Evolutionary conservation across 2,797 vertebrate genomes (phyloP).

Genomic region (Oreochromis mossambicus): DNA sequence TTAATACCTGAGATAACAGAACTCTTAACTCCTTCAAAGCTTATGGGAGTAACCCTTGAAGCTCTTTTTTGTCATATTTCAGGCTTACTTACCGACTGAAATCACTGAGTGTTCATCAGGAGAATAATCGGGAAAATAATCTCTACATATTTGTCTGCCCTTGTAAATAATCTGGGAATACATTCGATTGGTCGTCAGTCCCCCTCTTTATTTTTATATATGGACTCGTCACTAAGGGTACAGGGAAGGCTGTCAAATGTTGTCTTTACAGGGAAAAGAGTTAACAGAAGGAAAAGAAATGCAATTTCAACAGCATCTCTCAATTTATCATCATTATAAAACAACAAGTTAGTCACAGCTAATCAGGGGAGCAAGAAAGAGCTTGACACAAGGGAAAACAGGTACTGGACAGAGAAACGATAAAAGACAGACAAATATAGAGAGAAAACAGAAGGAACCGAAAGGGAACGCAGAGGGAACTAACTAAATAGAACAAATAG

Average conservation of each 20-base stretch:
- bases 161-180: background rate
- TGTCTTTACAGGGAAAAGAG: background rate
- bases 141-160: background rate
- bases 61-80: background rate
- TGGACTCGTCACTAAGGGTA: background rate
- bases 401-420: background rate
- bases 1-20: fast-evolving
- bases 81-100: background rate
- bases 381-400: background rate
- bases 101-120: background rate
- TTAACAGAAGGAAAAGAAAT: background rate
- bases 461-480: fast-evolving
- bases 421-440: background rate
- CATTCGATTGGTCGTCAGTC: background rate
- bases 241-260: background rate
- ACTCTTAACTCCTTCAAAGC: background rate
- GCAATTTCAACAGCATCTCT: background rate
- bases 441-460: background rate
- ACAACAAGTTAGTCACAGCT: background rate
- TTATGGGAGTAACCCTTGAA: background rate
- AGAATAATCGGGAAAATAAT: background rate
- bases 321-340: background rate
- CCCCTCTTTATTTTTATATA: background rate
- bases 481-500: background rate
- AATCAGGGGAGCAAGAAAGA: background rate